Evolutionary conservation across 2,797 vertebrate genomes (phyloP).

Genomic region (Meriones psammophilus): DNA sequence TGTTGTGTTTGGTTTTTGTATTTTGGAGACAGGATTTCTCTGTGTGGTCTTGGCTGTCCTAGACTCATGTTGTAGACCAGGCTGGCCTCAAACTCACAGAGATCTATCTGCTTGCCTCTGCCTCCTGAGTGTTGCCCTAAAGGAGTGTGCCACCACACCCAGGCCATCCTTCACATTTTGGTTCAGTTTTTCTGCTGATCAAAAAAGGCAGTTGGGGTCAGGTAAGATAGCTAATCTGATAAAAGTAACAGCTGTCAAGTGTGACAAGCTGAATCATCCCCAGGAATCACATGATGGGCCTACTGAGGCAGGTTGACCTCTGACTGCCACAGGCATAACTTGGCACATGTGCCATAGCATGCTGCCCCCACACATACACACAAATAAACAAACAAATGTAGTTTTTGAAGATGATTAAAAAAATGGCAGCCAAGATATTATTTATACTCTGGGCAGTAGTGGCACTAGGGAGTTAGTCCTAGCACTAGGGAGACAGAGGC

Average conservation of each 20-base stretch:
- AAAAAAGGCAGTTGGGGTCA: not conserved
- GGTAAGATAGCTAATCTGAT: not conserved
- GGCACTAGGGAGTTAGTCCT: not conserved
- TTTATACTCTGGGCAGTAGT: not conserved
- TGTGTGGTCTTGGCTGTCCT: too few relatives aligned
- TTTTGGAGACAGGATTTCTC: not conserved
- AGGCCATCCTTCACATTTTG: too few relatives aligned
- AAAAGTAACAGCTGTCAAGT: not conserved
- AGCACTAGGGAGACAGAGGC: not conserved
- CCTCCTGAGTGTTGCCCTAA: too few relatives aligned
- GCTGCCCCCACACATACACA: not conserved
- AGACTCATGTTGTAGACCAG: too few relatives aligned
- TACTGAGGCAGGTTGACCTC: not conserved
- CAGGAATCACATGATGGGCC: not conserved
- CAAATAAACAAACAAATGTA: not conserved
- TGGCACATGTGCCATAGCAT: not conserved
- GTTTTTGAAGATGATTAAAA: not conserved
- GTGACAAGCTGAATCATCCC: not conserved
- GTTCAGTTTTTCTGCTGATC: not conserved
- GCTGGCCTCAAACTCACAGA: too few relatives aligned
- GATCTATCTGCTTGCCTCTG: too few relatives aligned
- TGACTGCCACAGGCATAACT: not conserved
- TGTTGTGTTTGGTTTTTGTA: conserved; percentile 1
- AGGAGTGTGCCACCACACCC: too few relatives aligned
- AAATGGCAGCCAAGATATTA: not conserved